Evolutionary conservation across 2,797 vertebrate genomes (phyloP), one percentile per base, ranked within the genome.

Genomic region (Gastrophryne carolinensis): DNA sequence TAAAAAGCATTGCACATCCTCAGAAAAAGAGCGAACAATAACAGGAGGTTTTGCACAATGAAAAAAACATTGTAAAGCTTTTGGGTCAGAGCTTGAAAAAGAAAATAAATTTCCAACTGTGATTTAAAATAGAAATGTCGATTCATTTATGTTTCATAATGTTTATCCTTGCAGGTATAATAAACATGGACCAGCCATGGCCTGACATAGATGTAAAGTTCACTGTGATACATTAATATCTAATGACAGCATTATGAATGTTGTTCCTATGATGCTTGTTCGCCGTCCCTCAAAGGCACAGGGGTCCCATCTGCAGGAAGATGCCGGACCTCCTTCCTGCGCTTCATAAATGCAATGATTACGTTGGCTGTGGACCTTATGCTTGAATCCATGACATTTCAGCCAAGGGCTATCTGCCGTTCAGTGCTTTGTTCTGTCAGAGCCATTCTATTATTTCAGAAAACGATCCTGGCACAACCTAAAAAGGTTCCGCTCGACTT

Each of bases 151-250:
- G 35, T 39, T 65, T 47, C 11, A 47, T 63, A 32, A 44, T 77
- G 74, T 77, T 78, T 71, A 72, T 64, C 60, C 75, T 72, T 44
- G 49, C 37, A 69, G 73, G 65, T 76, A 62, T 63, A 70, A 74
- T 35, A 76, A 70, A 34, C 65, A 56, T 63, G 34, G 6, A 26
- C 32, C 21, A 27, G n/a, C 54, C n/a, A 64, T 23, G 58, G n/a
- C 29, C 19, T 77, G 75, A 78, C 67, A 78, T 71, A 17, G 64
- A 71, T 71, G 58, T 71, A 71, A 72, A 78, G 75, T 78, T 72
- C 75, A 78, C 29, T 2, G 11, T 11, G 62, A 62, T 71, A 32
- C 49, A 78, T 78, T 78, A 71, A 72, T 78, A 65, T 50, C 35
- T 57, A 72, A 78, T 65, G 75, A 78, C 75, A 78, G 58, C 49